These are phyloP conservation scores for Pteruthius melanotis DNA, from an alignment of 2,113 vertebrate species.

Conservation along the genomic window DNA sequence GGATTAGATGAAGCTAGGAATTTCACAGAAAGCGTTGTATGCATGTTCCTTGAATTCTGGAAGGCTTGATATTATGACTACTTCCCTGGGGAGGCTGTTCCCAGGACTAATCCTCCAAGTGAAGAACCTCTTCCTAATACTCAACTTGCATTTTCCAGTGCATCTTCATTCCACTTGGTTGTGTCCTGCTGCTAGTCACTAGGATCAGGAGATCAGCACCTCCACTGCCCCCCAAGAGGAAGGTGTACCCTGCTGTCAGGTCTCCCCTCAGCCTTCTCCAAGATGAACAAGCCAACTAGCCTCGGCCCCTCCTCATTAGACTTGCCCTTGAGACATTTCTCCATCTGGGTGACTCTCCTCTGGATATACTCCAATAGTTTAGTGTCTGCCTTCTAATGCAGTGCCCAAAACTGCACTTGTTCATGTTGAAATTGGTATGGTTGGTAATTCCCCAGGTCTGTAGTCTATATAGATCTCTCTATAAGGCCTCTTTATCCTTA, in stretches of 20 bases:
- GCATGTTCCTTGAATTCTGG: neutral
- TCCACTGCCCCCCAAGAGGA: accelerated
- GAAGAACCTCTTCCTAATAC: neutral
- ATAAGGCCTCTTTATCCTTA: neutral
- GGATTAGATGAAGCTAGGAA: neutral
- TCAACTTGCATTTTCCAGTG: accelerated
- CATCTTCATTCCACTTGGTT: neutral
- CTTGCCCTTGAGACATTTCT: neutral
- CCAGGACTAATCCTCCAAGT: neutral
- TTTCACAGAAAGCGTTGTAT: neutral
- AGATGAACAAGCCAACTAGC: neutral
- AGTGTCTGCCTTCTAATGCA: neutral
- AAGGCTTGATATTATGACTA: accelerated
- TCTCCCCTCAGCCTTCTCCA: neutral
- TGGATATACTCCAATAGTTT: no score
- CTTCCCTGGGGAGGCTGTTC: neutral
- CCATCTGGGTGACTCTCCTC: neutral
- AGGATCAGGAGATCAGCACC: neutral
- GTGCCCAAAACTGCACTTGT: accelerated
- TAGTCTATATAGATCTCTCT: no score
- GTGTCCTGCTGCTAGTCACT: neutral
- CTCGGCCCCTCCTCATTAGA: neutral
- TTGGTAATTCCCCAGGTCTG: neutral
- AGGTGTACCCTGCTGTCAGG: neutral
- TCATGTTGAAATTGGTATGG: neutral